Conservation (phyloP, 2,797 vertebrate species). For the Xenopus petersii region DNA sequence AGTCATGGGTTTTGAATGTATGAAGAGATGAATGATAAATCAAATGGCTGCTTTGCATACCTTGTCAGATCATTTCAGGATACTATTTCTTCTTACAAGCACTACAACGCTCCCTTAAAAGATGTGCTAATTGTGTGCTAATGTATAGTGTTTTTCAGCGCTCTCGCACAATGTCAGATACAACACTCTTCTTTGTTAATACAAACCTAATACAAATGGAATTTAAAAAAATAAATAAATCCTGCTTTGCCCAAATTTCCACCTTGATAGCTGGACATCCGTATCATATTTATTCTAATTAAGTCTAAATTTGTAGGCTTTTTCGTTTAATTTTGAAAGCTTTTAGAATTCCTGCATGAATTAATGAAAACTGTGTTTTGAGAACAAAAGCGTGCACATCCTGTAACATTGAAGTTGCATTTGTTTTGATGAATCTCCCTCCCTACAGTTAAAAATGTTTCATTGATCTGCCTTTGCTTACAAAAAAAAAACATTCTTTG, state of each 20-base stretch:
- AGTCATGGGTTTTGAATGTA: constrained; percentile 77
- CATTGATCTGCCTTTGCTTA: constrained; percentile 83
- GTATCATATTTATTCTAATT: constrained; percentile 68
- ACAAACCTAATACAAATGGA: not conserved
- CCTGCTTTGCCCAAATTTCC: constrained; percentile 39
- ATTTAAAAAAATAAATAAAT: constrained; percentile 57
- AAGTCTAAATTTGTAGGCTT: constrained; percentile 52
- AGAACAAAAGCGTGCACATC: not conserved
- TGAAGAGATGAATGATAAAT: constrained; percentile 77
- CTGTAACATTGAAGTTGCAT: constrained; percentile 2
- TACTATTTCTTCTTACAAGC: constrained; percentile 69
- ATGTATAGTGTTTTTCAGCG: constrained; percentile 71
- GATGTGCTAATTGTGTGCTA: constrained; percentile 75
- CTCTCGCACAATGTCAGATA: constrained; percentile 65
- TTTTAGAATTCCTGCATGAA: constrained; percentile 1
- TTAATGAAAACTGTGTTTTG: not conserved
- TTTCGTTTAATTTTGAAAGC: not conserved
- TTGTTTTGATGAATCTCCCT: constrained; percentile 50
- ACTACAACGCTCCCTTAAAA: constrained; percentile 73
- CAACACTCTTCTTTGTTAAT: constrained; percentile 71
- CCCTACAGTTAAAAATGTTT: constrained; percentile 73
- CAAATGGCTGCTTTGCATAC: constrained; percentile 76
- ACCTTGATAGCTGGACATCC: constrained; percentile 50
- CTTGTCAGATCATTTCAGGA: constrained; percentile 75
- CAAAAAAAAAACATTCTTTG: constrained; percentile 78